Evolutionary conservation across 2,888 invertebrate species (phyloP).

Genomic region (Oligia latruncula): DNA sequence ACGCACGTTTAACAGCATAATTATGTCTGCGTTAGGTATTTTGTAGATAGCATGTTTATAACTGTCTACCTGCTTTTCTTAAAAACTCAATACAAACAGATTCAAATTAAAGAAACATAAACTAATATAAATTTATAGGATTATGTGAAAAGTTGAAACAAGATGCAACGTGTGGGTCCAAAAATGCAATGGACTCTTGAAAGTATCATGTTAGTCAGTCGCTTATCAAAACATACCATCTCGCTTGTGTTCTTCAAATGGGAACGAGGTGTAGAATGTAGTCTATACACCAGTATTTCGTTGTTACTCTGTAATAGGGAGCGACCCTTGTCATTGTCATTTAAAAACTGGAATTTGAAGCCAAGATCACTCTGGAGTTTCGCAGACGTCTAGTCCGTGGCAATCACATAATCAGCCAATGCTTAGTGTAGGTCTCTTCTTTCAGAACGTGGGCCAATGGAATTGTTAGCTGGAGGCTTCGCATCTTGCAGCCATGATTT

Average conservation of each 20-base stretch:
- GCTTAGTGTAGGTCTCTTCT: neutral
- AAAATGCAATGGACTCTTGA: neutral
- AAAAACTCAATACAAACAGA: slow-evolving; percentile 8
- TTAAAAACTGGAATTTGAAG: too few species aligned
- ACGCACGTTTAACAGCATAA: neutral
- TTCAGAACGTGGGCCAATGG: neutral
- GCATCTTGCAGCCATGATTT: neutral
- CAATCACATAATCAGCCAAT: neutral
- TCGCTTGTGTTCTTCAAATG: too few species aligned
- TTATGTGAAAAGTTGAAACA: neutral
- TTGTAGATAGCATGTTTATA: neutral
- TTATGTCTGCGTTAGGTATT: neutral
- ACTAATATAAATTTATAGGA: neutral
- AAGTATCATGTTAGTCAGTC: neutral
- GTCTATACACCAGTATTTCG: neutral
- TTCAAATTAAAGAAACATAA: neutral
- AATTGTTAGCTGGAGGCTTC: neutral
- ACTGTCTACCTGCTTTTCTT: neutral
- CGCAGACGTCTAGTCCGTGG: neutral
- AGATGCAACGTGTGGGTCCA: neutral
- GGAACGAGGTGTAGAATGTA: neutral
- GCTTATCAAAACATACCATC: neutral
- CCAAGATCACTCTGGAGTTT: neutral
- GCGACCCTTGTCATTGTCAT: neutral
- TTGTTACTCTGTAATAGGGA: neutral